These are phyloP conservation scores for Labeo catla DNA, from an alignment of 2,113 vertebrate species.

Conservation along the genomic window DNA sequence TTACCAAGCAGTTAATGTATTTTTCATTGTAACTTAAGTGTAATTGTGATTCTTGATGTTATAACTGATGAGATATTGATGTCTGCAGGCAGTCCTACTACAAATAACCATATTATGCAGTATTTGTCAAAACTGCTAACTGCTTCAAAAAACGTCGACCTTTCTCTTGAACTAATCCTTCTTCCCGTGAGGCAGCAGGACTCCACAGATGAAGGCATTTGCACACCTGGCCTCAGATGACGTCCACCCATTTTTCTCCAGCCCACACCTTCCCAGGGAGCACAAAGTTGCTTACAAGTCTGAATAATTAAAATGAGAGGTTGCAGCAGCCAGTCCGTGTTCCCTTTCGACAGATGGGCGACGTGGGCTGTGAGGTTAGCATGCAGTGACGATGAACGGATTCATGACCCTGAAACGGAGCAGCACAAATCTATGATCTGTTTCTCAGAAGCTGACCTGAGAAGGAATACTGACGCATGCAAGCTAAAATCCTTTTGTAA, in stretches of 20 bases:
- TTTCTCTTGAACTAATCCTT: not conserved
- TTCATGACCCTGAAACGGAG: slow-evolving; percentile 4
- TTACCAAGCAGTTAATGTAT: not conserved
- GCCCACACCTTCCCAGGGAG: slow-evolving; percentile 25
- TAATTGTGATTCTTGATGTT: not conserved
- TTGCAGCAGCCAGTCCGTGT: slow-evolving; percentile 8
- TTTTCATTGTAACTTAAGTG: not conserved
- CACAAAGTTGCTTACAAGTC: slow-evolving; percentile 45
- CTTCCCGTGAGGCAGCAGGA: not conserved
- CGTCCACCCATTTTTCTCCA: slow-evolving; percentile 9
- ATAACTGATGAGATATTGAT: too few relatives aligned
- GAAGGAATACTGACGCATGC: not conserved
- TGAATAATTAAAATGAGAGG: slow-evolving; percentile 43
- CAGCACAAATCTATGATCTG: slow-evolving; percentile 11
- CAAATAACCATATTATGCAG: not conserved
- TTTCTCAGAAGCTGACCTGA: not conserved
- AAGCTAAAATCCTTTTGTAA: not conserved
- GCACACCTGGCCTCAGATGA: slow-evolving; percentile 25
- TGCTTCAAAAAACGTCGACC: not conserved
- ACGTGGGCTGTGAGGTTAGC: slow-evolving; percentile 48
- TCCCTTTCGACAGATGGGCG: slow-evolving; percentile 52
- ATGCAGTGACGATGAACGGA: slow-evolving; percentile 12
- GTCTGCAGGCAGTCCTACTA: not conserved
- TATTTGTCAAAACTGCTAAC: not conserved
- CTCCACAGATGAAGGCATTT: slow-evolving; percentile 6